Base-by-base conservation (phyloP, 2,797 vertebrate genomes). In the Hybognathus amarus region DNA sequence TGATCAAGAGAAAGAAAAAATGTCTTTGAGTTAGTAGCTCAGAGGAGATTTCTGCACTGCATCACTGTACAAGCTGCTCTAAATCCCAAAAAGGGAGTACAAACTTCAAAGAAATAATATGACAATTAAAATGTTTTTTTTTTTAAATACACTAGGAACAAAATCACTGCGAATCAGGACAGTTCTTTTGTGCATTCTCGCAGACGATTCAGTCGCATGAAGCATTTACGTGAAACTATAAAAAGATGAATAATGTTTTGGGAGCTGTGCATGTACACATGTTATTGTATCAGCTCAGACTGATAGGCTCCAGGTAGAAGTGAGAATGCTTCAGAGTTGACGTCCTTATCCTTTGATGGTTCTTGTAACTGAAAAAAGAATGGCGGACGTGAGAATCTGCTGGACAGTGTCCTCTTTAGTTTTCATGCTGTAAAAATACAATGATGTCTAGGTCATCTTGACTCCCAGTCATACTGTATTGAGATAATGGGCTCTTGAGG, bases 51-150 rank as follows among this genome's bases (percentile, higher is more conserved):
- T 78, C 59, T 84, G 22, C 70, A 47, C 24, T 67, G 47, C 8
- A 20, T 76, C 50, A 63, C 38, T 50, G 36, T 68, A 80, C 10
- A 77, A 77, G 66, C 30, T 20, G 30, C 30, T n/a, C 63, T 27
- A 77, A 74, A 74, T 52, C 59, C 17, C 52, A 36, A 42, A 40
- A 27, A 69, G 50, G 24, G 18, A 42, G 18, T 69, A 75, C 22
- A 63, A 64, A 64, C 69, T 82, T 64, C 22, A 64, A 52, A 74
- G 69, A 63, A 42, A 52, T 73, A 50, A 71, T 13, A 66, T 17
- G 38, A 80, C 20, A 71, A 61, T 59, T 45, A 61, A 2, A 77
- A 33, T 8, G 18, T 45, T 59, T 24, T 70, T 59, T 24, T 45
- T 61, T 22, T 7, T 22, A 8, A 22, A 8, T 54, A 20, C 18